Evolutionary conservation across 2,888 invertebrate genomes (phyloP), one percentile per base, ranked within the genome.

Genomic region (Chrysolina oricalcia): DNA sequence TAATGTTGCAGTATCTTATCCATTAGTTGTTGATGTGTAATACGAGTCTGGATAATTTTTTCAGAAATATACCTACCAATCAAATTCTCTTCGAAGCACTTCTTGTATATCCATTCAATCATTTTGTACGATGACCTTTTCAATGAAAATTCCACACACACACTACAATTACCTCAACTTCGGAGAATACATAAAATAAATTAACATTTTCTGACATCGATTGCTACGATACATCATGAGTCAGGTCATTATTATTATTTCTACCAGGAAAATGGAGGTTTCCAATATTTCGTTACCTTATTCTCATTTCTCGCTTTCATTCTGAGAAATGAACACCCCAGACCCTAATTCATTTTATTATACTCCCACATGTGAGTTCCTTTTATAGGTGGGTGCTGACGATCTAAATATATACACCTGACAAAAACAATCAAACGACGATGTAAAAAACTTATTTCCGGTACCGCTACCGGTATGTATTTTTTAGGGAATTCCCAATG

Each of bases 191-290:
- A 41, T 67, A 50, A 67, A 68, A 53, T 53, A 53, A 21, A 68
- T 59, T 59, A 59, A 27, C 59, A 50, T 50, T 50, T 46, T 35
- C 48, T 40, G 68, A 53, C 68, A 53, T 56, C 53, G 53, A 68
- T 53, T 53, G 35, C 35, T 40, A 48, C 50, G 21, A 66, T 67
- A 23, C 35, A 68, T 53, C 68, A 68, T 40, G 40, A 68, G 53
- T 68, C 19, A 40, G 53, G 53, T 53, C 40, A 66, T 43, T 66
- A 53, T 68, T 68, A 53, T 68, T 68, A 59, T 59, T 59, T 59
- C 21, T 68, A 53, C 68, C 53, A 68, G 40, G 68, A 68, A 68
- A 68, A 17, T 19, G 53, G 53, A 53, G 19, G 35, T 53, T 53
- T 53, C 53, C 35, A 53, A 68, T 53, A 68, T 68, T 56, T 48